Base-by-base conservation (phyloP, 2,888 invertebrate species). In the Sinelater perroti region DNA sequence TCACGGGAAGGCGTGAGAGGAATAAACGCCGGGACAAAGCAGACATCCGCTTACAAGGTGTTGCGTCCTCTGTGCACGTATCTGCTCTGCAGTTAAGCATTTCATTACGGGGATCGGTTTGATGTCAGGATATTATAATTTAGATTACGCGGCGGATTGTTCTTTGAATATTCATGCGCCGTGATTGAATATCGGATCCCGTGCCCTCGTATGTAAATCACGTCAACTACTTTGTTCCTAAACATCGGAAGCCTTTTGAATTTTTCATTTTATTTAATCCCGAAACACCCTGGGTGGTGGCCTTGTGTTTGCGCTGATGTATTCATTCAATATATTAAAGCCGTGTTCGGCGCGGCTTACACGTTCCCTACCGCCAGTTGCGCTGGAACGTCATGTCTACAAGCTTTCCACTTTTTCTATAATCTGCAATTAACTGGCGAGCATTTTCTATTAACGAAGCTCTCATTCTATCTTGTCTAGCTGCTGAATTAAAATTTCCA, bases 131-230 rank as follows among this genome's bases (percentile, higher is more conserved):
- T 54, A 59, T 52, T 56, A 56, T 54, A 60, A 56, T 60, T 60
- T 56, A 60, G 60, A 60, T 47, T 42, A 52, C 46, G 44, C 35
- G 36, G 56, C 51, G 51, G 51, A 56, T 60, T 56, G 52, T 52
- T 52, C 56, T 47, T 56, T 60, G 60, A 60, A 60, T 56, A 60
- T 60, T 56, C 60, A 60, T 60, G 46, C 7, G 40, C 47, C 20
- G 52, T 60, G 60, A 60, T 60, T 60, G 60, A 60, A 60, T 60
- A 56, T 56, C 47, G 60, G 49, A 56, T 52, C 46, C 44, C 36
- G 55, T 51, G 59, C 49, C 36, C 50, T 54, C 54, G 49, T 45
- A 59, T 59, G 59, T 42, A 59, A 59, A 59, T 59, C 30, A 55
- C 49, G 53, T 54, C 44, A 51, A 53, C 44, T 50, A 50, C 59